Evolutionary conservation across 64 coral and sea anemone species (phyloP).

Genomic region (Stichodactyla mertensii): DNA sequence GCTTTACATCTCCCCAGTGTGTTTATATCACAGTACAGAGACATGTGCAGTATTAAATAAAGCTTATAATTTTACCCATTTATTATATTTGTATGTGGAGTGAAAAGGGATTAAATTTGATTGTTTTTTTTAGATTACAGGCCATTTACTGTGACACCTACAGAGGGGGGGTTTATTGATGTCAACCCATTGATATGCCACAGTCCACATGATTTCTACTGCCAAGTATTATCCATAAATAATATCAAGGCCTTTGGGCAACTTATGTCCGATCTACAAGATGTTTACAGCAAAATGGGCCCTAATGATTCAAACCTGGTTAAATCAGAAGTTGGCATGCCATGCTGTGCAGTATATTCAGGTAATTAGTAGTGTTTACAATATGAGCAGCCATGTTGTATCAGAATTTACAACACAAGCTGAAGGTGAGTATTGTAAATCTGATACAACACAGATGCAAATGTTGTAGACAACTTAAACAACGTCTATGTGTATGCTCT

Average conservation of each 20-base stretch:
- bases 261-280: constrained; percentile 47
- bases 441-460: no score
- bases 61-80: no score
- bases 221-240: constrained; percentile 52
- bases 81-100: no score
- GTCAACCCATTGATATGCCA: constrained; percentile 45
- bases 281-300: constrained; percentile 12
- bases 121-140: constrained; percentile 32
- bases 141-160: constrained; percentile 5
- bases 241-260: constrained; percentile 40
- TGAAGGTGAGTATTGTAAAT: no score
- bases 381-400: no score
- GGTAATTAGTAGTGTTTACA: neutral
- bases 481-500: no score
- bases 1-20: no score
- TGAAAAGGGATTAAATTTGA: neutral
- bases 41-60: no score
- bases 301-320: constrained; percentile 15
- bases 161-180: constrained; percentile 28
- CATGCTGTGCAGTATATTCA: constrained; percentile 36
- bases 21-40: no score
- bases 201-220: constrained; percentile 61
- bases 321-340: constrained; percentile 25
- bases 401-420: no score
- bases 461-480: no score